Evolutionary conservation across 2,888 invertebrate genomes (phyloP), one percentile per base, ranked within the genome.

Genomic region (Drosophila suboccidentalis): DNA sequence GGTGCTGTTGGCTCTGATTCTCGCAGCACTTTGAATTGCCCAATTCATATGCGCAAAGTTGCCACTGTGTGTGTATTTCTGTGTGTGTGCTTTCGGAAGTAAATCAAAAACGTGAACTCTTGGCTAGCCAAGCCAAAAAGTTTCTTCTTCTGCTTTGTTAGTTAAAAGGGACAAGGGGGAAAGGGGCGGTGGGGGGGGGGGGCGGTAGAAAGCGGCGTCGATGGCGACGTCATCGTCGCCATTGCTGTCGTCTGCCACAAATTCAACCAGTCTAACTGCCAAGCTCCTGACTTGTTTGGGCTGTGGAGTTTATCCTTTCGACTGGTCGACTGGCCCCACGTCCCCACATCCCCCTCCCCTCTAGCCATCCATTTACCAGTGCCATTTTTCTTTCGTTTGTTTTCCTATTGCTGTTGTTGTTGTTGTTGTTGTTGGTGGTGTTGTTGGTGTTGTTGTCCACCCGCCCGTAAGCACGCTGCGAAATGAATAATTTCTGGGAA

Each of bases 401-500:
- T 71, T 78, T 69, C 69, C 47, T 58, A 19, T 38, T 15, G 43
- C 17, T 63, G 51, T 15, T 60, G 62, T 11, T 51, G 44, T 17
- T 15, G 43, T 19, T 63, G 51, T 15, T 15, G 43, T 19, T 63
- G 51, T 15, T 60, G 62, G 9, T 51, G 44, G 17, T 15, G 43
- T 19, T 63, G 51, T 15, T 60, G 62, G 9, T 51, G 61, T 29
- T 26, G 61, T 53, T 67, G 61, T 66, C 71, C 74, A 63, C 34
- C 79, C 64, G 58, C 51, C 65, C 67, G 78, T 78, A 59, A 71
- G 82, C 75, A 61, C 61, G 74, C 72, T 81, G 72, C 73, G 74
- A 88, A 90, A 90, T 88, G 90, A 90, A 88, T 88, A 88, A 88
- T 88, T 88, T 87, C 78, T 51, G 77, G 50, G 82, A 90, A 88